phyloP scores from a whole-genome alignment of 1,140 invertebrate genomes.

The Hyles euphorbiae region DNA sequence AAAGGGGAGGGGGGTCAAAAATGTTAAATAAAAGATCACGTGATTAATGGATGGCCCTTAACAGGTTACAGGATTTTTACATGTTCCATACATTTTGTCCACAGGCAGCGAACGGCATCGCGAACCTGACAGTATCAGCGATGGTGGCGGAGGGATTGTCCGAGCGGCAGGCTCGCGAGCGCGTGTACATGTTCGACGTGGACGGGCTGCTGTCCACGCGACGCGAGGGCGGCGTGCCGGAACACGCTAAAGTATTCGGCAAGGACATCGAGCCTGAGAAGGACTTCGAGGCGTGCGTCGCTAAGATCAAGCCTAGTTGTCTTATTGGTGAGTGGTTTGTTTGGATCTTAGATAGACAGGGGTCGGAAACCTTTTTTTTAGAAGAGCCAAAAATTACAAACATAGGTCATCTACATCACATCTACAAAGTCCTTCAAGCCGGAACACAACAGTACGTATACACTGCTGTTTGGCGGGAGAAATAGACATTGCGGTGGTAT shows the following conservation, averaged over 20 bases:
- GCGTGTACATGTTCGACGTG: constrained; percentile 94
- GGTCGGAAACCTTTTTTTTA: no score
- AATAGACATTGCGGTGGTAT: no score
- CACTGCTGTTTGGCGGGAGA: no score
- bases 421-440: no score
- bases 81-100: constrained; percentile 1
- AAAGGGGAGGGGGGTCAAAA: no score
- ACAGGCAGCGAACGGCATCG: constrained; percentile 90
- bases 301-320: constrained; percentile 88
- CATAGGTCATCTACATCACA: no score
- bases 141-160: constrained; percentile 89
- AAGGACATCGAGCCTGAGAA: constrained; percentile 88
- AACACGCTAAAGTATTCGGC: constrained; percentile 88
- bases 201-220: constrained; percentile 87
- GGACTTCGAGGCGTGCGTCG: constrained; percentile 86
- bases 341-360: neutral
- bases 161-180: constrained; percentile 83
- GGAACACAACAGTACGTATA: no score
- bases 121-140: constrained; percentile 89
- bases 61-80: no score
- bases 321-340: constrained; percentile 83
- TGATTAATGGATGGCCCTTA: no score
- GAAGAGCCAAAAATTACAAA: no score
- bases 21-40: no score
- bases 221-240: constrained; percentile 83